Conservation (phyloP, 2,888 invertebrate species). For the Schizotus pectinicornis region DNA sequence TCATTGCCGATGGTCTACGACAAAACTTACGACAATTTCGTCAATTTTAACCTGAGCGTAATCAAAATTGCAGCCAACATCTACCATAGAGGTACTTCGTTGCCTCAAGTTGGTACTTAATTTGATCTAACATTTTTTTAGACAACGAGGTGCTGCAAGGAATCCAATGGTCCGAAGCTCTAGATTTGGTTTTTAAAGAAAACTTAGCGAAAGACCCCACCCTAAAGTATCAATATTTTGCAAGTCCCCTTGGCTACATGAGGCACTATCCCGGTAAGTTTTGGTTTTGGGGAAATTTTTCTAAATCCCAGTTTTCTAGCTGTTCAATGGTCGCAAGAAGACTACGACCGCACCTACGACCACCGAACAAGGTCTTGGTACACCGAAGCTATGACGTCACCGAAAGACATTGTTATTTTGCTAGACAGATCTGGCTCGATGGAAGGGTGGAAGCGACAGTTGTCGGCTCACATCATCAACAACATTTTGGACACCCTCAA, state of each 20-base stretch:
- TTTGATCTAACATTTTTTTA: constrained; percentile 46
- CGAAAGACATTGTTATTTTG: constrained; percentile 86
- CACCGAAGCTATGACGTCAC: constrained; percentile 96
- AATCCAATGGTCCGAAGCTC: constrained; percentile 92
- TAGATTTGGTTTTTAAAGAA: constrained; percentile 87
- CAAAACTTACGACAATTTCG: constrained; percentile 74
- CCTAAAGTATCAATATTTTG: constrained; percentile 97
- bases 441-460: constrained; percentile 70
- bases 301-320: constrained; percentile 59
- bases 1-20: constrained; percentile 67
- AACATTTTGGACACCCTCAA: constrained; percentile 94
- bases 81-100: constrained; percentile 75
- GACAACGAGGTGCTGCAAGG: constrained; percentile 86
- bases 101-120: too few species aligned
- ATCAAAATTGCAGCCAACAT: constrained; percentile 95
- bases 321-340: constrained; percentile 69
- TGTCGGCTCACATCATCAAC: constrained; percentile 86
- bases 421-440: constrained; percentile 73
- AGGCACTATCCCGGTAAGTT: constrained; percentile 88
- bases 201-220: constrained; percentile 88
- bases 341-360: constrained; percentile 79
- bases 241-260: constrained; percentile 95
- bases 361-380: constrained; percentile 95
- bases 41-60: constrained; percentile 80
- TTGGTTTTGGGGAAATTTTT: constrained; percentile 3